phyloP scores from a whole-genome alignment of 2,113 vertebrate genomes.

The Natator depressus region DNA sequence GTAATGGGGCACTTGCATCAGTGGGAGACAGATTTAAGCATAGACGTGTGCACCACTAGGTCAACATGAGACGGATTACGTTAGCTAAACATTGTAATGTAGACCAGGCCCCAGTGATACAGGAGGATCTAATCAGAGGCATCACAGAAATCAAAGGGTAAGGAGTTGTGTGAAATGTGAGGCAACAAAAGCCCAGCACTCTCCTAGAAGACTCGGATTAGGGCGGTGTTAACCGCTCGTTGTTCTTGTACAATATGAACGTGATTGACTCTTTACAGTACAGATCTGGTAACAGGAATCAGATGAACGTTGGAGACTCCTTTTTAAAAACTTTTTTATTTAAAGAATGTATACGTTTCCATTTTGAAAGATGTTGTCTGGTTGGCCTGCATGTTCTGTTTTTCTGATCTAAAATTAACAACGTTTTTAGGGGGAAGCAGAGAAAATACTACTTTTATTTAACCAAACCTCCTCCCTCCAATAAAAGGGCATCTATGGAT shows the following conservation, averaged over 20 bases:
- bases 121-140: neutral
- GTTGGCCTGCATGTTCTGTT: neutral
- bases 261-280: neutral
- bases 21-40: too few relatives aligned
- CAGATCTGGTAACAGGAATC: conserved; percentile 27
- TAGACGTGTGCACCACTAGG: too few relatives aligned
- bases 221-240: conserved; percentile 1
- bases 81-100: too few relatives aligned
- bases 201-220: neutral
- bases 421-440: neutral
- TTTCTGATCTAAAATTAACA: neutral
- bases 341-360: conserved; percentile 64
- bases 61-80: too few relatives aligned
- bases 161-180: neutral
- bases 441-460: conserved; percentile 36
- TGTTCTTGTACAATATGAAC: neutral
- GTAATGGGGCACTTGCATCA: too few relatives aligned
- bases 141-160: neutral
- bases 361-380: conserved; percentile 34
- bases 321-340: conserved; percentile 5
- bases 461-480: neutral
- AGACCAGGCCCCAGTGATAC: neutral
- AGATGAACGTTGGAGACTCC: conserved; percentile 3
- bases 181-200: rapidly evolving
- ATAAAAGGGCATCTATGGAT: conserved; percentile 4